Evolutionary conservation across 2,888 invertebrate genomes (phyloP).

Genomic region (Melinopterus prodromus): DNA sequence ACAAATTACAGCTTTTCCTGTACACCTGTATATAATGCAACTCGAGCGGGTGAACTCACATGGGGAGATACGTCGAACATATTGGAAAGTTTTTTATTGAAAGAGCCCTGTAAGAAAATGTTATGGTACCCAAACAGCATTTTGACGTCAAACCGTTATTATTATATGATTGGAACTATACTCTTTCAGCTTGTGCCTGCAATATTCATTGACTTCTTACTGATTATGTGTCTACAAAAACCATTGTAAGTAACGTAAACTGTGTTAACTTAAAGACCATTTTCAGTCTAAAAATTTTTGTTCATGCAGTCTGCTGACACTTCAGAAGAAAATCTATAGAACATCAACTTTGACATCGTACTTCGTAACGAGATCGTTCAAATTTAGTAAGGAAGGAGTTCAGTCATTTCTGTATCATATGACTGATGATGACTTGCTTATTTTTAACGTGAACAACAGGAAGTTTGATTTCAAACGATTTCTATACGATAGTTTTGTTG

Average conservation of each 20-base stretch:
- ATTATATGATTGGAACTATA: slow-evolving; percentile 70
- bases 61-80: slow-evolving; percentile 71
- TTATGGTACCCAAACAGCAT: slow-evolving; percentile 80
- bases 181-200: slow-evolving; percentile 78
- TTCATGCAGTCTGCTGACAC: background rate
- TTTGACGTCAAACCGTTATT: slow-evolving; percentile 68
- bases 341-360: background rate
- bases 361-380: background rate
- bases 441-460: background rate
- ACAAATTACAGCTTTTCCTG: slow-evolving; percentile 8
- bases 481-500: background rate
- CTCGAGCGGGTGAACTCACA: slow-evolving; percentile 60
- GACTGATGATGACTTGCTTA: background rate
- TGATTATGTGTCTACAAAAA: slow-evolving; percentile 72
- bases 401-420: background rate
- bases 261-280: background rate
- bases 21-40: slow-evolving; percentile 31
- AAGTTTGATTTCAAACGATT: background rate
- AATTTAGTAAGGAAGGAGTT: background rate
- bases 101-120: slow-evolving; percentile 75
- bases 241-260: slow-evolving; percentile 67
- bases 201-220: slow-evolving; percentile 73
- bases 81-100: slow-evolving; percentile 66
- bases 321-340: background rate
- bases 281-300: background rate